Conservation (phyloP, 2,888 invertebrate species). For the Alcis repandata region DNA sequence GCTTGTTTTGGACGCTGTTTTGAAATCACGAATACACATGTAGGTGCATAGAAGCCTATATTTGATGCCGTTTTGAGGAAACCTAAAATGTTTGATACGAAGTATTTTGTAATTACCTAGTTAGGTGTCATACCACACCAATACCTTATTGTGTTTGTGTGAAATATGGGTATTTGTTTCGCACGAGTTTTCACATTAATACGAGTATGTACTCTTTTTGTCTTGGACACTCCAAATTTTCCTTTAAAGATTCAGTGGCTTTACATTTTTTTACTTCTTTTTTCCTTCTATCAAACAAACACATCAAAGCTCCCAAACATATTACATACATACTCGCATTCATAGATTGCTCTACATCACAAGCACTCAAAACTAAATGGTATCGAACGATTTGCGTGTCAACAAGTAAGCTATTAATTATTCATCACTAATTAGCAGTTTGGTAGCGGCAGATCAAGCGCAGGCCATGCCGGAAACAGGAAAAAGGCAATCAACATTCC, state of each 20-base stretch:
- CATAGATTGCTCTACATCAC: slow-evolving; percentile 4
- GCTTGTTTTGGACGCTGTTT: neutral
- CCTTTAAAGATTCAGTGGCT: too few species aligned
- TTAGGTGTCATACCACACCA: too few species aligned
- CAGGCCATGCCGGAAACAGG: slow-evolving; percentile 80
- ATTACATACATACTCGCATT: neutral
- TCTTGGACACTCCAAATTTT: too few species aligned
- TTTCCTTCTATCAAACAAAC: neutral
- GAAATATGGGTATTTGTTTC: too few species aligned
- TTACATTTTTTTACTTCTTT: too few species aligned
- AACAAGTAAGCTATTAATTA: slow-evolving; percentile 74
- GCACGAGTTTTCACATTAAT: too few species aligned
- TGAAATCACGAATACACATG: neutral
- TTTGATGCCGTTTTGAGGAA: too few species aligned
- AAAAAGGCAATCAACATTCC: slow-evolving; percentile 85
- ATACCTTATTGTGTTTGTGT: too few species aligned
- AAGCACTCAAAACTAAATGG: slow-evolving; percentile 50
- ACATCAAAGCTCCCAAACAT: slow-evolving; percentile 6
- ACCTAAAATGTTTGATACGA: too few species aligned
- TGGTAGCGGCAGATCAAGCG: slow-evolving; percentile 77
- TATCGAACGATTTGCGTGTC: slow-evolving; percentile 65
- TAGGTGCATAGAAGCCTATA: too few species aligned
- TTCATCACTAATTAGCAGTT: slow-evolving; percentile 81
- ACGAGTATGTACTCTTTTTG: too few species aligned
- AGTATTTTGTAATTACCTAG: too few species aligned